Evolutionary conservation across 1,140 invertebrate genomes (phyloP).

Genomic region (Halotydeus destructor): DNA sequence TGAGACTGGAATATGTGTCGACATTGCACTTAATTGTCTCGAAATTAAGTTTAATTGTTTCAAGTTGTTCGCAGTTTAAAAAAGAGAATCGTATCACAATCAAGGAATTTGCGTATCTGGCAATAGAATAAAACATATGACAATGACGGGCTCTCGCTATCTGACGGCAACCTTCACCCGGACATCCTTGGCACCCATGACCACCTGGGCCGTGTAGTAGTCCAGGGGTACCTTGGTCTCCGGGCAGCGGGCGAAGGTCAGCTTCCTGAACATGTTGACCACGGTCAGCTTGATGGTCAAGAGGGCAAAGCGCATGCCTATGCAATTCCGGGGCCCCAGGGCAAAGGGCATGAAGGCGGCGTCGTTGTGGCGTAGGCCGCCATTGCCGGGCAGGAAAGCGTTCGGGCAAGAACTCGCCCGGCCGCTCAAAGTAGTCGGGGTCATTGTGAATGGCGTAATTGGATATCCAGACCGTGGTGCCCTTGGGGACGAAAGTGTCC

Average conservation of each 20-base stretch:
- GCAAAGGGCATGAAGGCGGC: conserved; percentile 12
- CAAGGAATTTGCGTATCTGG: no score
- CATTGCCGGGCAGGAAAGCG: conserved; percentile 23
- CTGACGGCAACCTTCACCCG: no score
- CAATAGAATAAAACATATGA: no score
- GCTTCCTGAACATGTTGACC: conserved; percentile 18
- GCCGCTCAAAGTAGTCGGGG: conserved; percentile 33
- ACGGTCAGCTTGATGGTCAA: conserved; percentile 21
- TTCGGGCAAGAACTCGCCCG: conserved; percentile 37
- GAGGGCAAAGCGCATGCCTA: conserved; percentile 22
- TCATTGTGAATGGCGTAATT: conserved; percentile 38
- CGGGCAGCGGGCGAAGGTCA: conserved; percentile 15
- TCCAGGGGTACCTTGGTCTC: no score
- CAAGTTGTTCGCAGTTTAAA: no score
- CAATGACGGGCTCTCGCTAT: no score
- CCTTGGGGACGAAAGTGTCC: conserved; percentile 24
- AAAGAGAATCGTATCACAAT: no score
- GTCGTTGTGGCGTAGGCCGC: neutral
- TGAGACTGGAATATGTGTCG: no score
- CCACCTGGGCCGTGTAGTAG: no score
- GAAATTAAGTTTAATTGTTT: no score
- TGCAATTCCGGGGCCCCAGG: conserved; percentile 23
- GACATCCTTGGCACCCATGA: no score
- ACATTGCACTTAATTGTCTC: no score
- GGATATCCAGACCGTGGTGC: conserved; percentile 35